Percentiles rank a stretch among this genome's conserved stretches.
Evolutionary conservation across 2,113 vertebrate species (phyloP).

Genomic region (Phrynosoma platyrhinos): DNA sequence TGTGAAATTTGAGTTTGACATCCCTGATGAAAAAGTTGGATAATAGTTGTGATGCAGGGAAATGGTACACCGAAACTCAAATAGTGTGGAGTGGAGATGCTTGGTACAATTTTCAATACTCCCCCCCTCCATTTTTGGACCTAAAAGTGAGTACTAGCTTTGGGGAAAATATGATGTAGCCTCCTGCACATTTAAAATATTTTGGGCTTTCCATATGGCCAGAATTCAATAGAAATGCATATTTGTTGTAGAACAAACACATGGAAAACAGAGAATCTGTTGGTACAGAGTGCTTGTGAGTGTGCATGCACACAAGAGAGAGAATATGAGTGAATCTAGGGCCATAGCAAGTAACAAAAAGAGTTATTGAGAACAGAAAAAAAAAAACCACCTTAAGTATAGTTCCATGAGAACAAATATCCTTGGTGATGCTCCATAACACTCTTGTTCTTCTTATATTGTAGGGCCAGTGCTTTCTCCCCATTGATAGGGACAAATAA

Average conservation of each 20-base stretch:
- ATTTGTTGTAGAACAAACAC: background rate
- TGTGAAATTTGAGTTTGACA: conserved; percentile 41
- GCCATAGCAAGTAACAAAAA: background rate
- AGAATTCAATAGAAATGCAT: background rate
- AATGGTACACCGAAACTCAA: background rate
- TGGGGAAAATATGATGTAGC: background rate
- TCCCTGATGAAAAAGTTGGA: conserved; percentile 28
- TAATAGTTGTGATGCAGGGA: background rate
- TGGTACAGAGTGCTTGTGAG: background rate
- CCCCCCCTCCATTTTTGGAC: background rate
- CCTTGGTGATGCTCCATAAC: background rate
- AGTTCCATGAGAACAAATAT: background rate
- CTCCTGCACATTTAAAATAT: background rate
- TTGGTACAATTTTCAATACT: background rate
- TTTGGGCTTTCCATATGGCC: background rate
- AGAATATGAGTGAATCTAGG: background rate
- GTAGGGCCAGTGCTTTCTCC: background rate
- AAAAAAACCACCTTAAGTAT: too few relatives aligned
- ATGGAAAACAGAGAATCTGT: background rate
- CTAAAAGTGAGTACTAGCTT: background rate
- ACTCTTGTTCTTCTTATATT: background rate
- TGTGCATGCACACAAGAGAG: background rate
- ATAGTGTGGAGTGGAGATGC: background rate
- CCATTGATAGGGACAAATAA: background rate
- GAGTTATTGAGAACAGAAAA: background rate